Conservation (phyloP, 2,797 vertebrate genomes). For the Mycteria americana region DNA sequence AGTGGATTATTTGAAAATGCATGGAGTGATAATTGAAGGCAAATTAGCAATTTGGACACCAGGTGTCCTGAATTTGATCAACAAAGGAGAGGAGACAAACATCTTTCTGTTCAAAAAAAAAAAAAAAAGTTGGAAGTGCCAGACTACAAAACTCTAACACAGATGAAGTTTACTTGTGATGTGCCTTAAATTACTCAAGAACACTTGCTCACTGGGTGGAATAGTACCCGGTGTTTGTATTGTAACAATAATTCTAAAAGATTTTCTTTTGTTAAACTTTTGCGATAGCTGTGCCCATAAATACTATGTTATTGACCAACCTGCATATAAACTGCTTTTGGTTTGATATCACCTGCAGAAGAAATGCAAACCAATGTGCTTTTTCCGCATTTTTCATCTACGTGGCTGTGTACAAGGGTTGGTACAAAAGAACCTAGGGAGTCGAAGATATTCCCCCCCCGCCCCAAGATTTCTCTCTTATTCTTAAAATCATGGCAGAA, state of each 20-base stretch:
- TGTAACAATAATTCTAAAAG: not conserved
- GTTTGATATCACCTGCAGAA: not conserved
- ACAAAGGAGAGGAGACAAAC: not conserved
- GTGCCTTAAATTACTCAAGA: not conserved
- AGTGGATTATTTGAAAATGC: not conserved
- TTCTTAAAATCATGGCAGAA: not conserved
- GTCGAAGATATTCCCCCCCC: not conserved
- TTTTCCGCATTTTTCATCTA: not conserved
- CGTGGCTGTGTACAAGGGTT: not conserved
- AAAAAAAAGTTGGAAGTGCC: not conserved
- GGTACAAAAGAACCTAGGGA: not conserved
- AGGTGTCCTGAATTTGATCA: not conserved
- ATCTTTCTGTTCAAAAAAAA: not conserved
- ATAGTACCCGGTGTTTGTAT: not conserved
- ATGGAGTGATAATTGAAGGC: not conserved
- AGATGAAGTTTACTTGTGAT: not conserved
- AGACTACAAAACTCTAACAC: not conserved
- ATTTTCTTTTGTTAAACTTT: not conserved
- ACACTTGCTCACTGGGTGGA: not conserved
- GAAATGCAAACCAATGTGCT: not conserved
- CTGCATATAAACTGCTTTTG: not conserved
- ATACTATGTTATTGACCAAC: not conserved
- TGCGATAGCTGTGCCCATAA: accelerated
- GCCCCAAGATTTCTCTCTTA: not conserved
- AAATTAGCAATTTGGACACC: not conserved